A percentile compares a stretch with the other conserved stretches of the same genome.
Conservation (phyloP, 2,888 invertebrate species). For the Ectobius pallidus region DNA sequence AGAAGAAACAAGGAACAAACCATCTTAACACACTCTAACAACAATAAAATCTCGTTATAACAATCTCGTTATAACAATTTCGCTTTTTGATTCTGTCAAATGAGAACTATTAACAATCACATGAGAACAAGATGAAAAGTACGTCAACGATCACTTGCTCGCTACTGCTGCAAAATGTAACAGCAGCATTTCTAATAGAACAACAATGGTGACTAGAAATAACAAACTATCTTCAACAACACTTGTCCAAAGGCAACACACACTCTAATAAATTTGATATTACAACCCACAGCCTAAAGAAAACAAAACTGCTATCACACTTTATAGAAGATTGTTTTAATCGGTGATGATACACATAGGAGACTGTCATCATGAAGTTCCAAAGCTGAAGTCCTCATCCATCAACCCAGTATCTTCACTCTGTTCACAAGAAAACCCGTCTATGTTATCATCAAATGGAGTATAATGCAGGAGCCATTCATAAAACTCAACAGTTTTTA, state of each 20-base stretch:
- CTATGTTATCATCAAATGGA: slow-evolving; percentile 16
- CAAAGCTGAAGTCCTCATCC: background rate
- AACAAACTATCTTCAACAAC: background rate
- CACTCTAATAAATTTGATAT: background rate
- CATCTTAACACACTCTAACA: too few species aligned
- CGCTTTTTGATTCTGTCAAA: background rate
- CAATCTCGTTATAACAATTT: slow-evolving; percentile 28
- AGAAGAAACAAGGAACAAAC: too few species aligned
- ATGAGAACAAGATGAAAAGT: background rate
- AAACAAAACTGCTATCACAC: background rate
- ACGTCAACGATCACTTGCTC: background rate
- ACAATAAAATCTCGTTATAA: too few species aligned
- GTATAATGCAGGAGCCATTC: slow-evolving; percentile 15
- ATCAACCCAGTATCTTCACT: slow-evolving; percentile 15
- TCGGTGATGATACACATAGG: background rate
- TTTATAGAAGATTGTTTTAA: background rate
- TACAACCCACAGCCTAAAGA: background rate
- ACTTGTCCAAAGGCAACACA: background rate
- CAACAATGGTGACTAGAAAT: background rate
- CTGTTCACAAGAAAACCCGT: slow-evolving; percentile 35
- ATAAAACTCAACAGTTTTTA: too few species aligned
- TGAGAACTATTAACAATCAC: slow-evolving; percentile 1
- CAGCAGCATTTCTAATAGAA: too few species aligned
- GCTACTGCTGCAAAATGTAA: too few species aligned
- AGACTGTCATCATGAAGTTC: slow-evolving; percentile 7